Base-by-base conservation (phyloP, 2,113 vertebrate species). In the Semnornis frantzii region DNA sequence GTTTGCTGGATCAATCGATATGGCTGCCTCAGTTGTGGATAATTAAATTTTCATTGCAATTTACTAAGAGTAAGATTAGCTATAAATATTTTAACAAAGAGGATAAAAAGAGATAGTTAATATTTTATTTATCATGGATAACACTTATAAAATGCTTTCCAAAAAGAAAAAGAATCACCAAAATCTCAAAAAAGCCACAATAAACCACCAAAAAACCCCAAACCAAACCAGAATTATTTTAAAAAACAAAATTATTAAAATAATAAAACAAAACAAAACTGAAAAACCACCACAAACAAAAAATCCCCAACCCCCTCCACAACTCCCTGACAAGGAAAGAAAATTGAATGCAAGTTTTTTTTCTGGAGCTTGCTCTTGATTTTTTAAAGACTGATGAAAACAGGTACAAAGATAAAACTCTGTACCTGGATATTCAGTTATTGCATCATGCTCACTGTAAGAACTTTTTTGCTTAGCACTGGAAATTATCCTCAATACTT, bases 71-170 rank as follows among this genome's bases (percentile, higher is more conserved):
- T 82, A 82, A 94, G 54, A 96, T 81, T 86, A 94, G 81, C 34
- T 52, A 96, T 95, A 90, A 97, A 95, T 95, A 95, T 96, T 97
- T 96, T 84, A 95, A 74, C 42, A 50, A 91, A 96, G 85, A 92
- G 24, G 60, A 95, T 80, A 89, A 95, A 83, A 97, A 28, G 23
- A 85, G 33, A 90, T 50, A 42, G 12, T 66, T 87, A 94, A 83
- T 97, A 73, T 95, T 94, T 95, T 89, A 95, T 93, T 93, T 82
- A 89, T 87, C 30, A 63, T 33, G n/a, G n/a, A 27, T 77, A 92
- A 78, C 23, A 80, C 21, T 77, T 78, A 79, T 72, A 82, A 86
- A 92, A 94, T n/a, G 87, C 48, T 72, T 93, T 77, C 17, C 4
- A 64, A 66, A 50, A 42, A 84, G 44, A 33, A 60, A 60, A 82